These are phyloP conservation scores for Bilobella aurantiaca DNA, from an alignment of 1,140 invertebrate genomes.

Conservation along the genomic window DNA sequence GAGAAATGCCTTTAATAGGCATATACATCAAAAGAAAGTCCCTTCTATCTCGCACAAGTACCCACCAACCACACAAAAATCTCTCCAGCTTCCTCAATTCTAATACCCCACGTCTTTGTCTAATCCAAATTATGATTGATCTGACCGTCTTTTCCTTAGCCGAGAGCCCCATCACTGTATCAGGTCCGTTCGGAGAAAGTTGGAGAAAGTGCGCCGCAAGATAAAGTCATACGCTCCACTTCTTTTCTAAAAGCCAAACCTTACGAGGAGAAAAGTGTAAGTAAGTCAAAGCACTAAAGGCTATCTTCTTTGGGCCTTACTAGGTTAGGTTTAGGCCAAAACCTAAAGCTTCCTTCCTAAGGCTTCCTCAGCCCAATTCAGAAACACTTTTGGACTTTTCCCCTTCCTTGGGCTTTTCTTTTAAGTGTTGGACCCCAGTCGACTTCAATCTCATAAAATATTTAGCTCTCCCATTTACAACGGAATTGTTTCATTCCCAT, in stretches of 20 bases:
- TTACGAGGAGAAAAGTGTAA: no score
- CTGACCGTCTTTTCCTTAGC: background rate
- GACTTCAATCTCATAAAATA: background rate
- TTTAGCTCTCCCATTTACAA: background rate
- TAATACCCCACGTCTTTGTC: background rate
- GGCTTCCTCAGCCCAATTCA: background rate
- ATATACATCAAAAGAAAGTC: background rate
- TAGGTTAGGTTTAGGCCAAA: no score
- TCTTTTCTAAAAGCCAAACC: background rate
- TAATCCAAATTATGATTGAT: background rate
- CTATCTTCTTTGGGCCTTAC: background rate
- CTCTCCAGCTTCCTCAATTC: background rate
- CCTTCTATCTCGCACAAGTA: no score
- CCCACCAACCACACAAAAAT: no score
- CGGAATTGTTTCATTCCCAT: constrained; percentile 1
- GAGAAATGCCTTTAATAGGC: background rate
- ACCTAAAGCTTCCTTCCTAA: no score
- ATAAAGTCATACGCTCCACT: background rate
- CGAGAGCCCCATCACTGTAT: background rate
- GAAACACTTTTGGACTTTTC: constrained; percentile 2
- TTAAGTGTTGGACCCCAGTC: background rate
- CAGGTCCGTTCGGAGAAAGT: background rate
- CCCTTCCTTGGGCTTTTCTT: background rate
- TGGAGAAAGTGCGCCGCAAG: background rate
- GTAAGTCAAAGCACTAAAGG: no score